Conservation (phyloP, 1,140 invertebrate species). For the Scaptomyza hsui region DNA sequence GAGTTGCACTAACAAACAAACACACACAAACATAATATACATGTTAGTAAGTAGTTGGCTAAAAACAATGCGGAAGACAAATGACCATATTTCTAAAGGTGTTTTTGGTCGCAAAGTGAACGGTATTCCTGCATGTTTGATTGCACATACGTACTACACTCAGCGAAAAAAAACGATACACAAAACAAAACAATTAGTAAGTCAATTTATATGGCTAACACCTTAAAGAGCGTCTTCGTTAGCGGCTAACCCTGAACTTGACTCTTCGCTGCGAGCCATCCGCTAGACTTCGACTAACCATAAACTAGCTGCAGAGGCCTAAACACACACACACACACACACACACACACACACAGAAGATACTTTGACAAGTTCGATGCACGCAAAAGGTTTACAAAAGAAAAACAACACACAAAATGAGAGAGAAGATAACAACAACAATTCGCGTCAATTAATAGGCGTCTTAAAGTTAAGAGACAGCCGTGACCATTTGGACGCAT, state of each 20-base stretch:
- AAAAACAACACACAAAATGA: background rate
- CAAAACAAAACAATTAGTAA: too few species aligned
- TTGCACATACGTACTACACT: background rate
- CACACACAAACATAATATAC: background rate
- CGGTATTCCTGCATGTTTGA: constrained; percentile 17
- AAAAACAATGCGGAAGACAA: constrained; percentile 53
- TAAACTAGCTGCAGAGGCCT: constrained; percentile 10
- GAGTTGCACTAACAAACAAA: constrained; percentile 40
- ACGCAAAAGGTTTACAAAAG: background rate
- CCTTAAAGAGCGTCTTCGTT: constrained; percentile 4
- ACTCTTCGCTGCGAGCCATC: constrained; percentile 13
- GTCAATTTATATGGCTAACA: background rate
- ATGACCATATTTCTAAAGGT: constrained; percentile 31
- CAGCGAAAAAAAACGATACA: background rate
- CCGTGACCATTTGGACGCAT: constrained; percentile 12
- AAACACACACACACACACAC: constrained; percentile 1
- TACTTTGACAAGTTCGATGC: constrained; percentile 28
- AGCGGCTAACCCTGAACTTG: constrained; percentile 45
- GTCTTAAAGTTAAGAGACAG: constrained; percentile 3
- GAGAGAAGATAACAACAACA: background rate
- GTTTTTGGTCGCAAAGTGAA: constrained; percentile 50
- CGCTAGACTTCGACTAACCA: background rate
- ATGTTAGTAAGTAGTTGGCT: constrained; percentile 5
- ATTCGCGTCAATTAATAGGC: constrained; percentile 16
- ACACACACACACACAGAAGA: constrained; percentile 3